Base-by-base conservation (phyloP, 2,888 invertebrate species). In the Syrphus vitripennis region DNA sequence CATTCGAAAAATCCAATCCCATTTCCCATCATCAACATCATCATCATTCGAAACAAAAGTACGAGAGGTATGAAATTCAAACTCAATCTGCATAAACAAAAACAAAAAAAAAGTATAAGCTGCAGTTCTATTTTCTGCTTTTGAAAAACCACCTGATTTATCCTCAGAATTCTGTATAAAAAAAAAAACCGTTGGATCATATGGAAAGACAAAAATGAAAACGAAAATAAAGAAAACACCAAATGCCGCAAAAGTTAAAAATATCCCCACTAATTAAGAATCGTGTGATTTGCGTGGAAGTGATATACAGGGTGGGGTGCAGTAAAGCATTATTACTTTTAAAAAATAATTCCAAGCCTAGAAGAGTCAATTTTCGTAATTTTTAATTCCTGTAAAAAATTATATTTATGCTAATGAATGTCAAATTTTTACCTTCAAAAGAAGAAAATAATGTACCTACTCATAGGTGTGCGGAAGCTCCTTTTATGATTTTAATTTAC, bases 181-280 rank as follows among this genome's bases (percentile, higher is more conserved):
- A n/a, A n/a, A n/a, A 74, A 50, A 70, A 42, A 87, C 88, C n/a
- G 42, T 65, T 50, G 34, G 87, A 90, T 72, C 87, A 83, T 84
- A 78, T 70, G 87, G 26, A 26, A 9, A 26, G 4, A 7, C 2
- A 34, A 87, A 87, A 87, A 78, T 78, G 87, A 88, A 61, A 45
- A 61, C 26, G 48, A 31, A 78, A 61, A 59, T 7, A 24, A 50
- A 37, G 14, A 45, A 74, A 63, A 77, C 37, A 77, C 55, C 59
- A 84, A 65, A 71, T 67, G 70, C 70, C 74, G 63, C 77, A 10
- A 40, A 63, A 45, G 42, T 72, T 67, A 76, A 69, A 76, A 67
- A 76, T 76, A 67, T 45, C 67, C 10, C 34, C 67, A 34, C 26
- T 55, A 53, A 45, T 29, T 34, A 55, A 79, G 63, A 71, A 40